phyloP scores from a whole-genome alignment of 2,797 vertebrate species.

The Pogoniulus pusillus region DNA sequence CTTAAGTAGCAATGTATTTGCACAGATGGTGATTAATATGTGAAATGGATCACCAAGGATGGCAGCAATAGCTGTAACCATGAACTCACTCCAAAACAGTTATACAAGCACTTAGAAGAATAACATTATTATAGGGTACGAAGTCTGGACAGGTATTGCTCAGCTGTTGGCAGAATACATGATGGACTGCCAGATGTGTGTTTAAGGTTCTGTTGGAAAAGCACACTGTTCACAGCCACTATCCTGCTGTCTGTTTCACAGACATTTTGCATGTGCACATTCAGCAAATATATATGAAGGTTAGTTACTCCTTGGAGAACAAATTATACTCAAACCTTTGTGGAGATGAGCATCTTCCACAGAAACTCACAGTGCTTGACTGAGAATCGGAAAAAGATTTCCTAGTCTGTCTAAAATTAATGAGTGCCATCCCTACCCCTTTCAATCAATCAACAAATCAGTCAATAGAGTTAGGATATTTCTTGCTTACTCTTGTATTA shows the following conservation, averaged over 20 bases:
- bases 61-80: background rate
- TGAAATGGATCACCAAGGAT: background rate
- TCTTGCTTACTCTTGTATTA: background rate
- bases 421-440: accelerated
- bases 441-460: background rate
- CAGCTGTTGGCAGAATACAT: background rate
- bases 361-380: background rate
- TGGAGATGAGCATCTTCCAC: background rate
- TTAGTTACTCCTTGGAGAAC: background rate
- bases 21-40: background rate
- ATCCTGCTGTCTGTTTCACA: background rate
- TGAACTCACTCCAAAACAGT: background rate
- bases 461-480: background rate
- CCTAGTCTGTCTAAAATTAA: background rate
- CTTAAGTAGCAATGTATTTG: background rate
- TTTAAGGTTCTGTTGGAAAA: background rate
- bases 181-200: background rate
- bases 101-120: background rate
- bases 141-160: background rate
- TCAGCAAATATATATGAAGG: background rate
- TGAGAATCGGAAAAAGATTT: background rate
- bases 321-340: background rate
- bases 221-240: background rate
- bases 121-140: background rate
- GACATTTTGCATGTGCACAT: background rate